These are phyloP conservation scores for Triops longicaudatus DNA, from an alignment of 1,140 invertebrate species.

Conservation along the genomic window DNA sequence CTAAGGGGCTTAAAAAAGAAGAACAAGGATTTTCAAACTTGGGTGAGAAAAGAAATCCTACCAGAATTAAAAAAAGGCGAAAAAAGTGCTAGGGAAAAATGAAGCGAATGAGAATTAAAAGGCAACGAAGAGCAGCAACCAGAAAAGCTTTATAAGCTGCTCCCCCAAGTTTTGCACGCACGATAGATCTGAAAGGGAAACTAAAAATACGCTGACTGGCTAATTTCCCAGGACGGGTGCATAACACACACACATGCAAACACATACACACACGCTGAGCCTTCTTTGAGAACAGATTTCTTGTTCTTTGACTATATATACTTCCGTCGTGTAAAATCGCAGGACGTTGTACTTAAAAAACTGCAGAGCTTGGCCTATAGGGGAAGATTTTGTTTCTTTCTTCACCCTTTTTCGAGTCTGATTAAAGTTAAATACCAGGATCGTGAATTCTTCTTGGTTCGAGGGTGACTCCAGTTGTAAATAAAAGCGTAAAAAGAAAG, in stretches of 20 bases:
- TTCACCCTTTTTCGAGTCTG: too few relatives aligned
- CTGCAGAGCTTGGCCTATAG: too few relatives aligned
- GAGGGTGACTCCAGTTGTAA: too few relatives aligned
- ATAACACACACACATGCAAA: neutral
- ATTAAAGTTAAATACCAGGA: too few relatives aligned
- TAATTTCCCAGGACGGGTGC: neutral
- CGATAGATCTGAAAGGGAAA: neutral
- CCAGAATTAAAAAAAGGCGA: too few relatives aligned
- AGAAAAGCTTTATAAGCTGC: neutral
- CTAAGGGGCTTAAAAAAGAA: neutral
- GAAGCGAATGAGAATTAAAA: neutral
- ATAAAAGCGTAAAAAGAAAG: too few relatives aligned
- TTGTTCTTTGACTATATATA: neutral
- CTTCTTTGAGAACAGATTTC: neutral
- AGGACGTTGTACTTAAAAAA: too few relatives aligned
- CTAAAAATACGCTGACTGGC: constrained; percentile 11
- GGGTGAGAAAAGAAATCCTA: too few relatives aligned
- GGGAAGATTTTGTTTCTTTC: too few relatives aligned
- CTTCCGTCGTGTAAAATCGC: neutral
- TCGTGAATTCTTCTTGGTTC: too few relatives aligned
- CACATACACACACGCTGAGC: neutral
- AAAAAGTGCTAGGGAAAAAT: neutral
- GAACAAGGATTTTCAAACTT: neutral
- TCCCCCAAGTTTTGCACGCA: neutral
- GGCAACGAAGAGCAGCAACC: neutral